Percentiles rank a stretch among this genome's conserved stretches.
These are phyloP conservation scores for Sciurus carolinensis DNA, from an alignment of 2,797 vertebrate genomes.

Conservation along the genomic window DNA sequence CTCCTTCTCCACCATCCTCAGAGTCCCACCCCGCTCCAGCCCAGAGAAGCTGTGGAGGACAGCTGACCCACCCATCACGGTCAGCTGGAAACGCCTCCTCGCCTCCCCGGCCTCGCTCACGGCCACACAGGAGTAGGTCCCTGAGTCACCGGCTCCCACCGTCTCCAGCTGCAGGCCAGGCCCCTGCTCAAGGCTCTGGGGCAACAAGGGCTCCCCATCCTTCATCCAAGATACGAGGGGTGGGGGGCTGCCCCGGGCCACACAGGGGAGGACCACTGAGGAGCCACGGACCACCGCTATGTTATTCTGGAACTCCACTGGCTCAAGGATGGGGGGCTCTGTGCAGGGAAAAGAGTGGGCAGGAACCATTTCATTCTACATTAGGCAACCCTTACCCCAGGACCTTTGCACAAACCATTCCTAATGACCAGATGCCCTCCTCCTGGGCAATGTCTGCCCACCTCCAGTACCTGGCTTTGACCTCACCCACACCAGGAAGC, in stretches of 20 bases:
- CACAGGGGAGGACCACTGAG: constrained; percentile 93
- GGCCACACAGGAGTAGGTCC: constrained; percentile 94
- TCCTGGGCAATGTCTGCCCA: neutral
- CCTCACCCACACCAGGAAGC: neutral
- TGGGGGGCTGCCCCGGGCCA: constrained; percentile 93
- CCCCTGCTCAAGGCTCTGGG: constrained; percentile 89
- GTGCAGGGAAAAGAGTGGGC: constrained; percentile 82
- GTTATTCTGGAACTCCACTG: constrained; percentile 90
- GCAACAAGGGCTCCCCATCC: constrained; percentile 91
- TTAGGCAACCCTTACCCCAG: neutral
- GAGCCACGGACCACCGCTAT: constrained; percentile 92
- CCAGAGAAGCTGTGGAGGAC: neutral
- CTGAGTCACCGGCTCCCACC: constrained; percentile 87
- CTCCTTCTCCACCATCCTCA: neutral
- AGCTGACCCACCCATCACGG: constrained; percentile 91
- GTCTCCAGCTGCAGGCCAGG: constrained; percentile 90
- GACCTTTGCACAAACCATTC: neutral
- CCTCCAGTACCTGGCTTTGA: neutral
- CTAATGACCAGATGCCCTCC: neutral
- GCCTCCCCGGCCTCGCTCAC: constrained; percentile 93
- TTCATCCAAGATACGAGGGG: constrained; percentile 94
- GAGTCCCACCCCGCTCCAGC: rapidly evolving
- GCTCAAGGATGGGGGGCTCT: constrained; percentile 93
- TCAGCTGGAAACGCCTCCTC: constrained; percentile 94
- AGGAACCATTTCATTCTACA: neutral